Evolutionary conservation across 2,797 vertebrate genomes (phyloP).

Genomic region (Poeciliopsis turneri): DNA sequence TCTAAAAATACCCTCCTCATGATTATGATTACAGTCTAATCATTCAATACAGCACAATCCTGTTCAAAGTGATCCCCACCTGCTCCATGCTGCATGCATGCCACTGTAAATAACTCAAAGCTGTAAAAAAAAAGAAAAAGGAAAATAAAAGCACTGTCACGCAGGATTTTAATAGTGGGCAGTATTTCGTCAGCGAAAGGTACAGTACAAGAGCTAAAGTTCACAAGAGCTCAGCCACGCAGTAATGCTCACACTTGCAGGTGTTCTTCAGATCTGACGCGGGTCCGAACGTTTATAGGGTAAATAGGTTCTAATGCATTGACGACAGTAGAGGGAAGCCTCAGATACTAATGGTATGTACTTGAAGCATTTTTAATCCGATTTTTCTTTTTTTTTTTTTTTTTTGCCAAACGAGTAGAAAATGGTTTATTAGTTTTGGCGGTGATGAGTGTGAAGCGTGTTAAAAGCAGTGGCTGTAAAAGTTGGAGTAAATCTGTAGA

Average conservation of each 20-base stretch:
- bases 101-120: not conserved
- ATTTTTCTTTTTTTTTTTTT: not conserved
- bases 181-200: constrained; percentile 22
- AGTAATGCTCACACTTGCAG: constrained; percentile 11
- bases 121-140: not conserved
- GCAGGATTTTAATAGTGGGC: not conserved
- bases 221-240: constrained; percentile 38
- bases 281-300: not conserved
- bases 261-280: constrained; percentile 18
- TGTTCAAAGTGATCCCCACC: not conserved
- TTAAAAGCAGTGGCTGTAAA: not conserved
- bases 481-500: not conserved
- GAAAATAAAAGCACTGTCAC: constrained; percentile 29
- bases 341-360: constrained; percentile 31
- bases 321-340: constrained; percentile 19
- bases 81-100: not conserved
- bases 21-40: not conserved
- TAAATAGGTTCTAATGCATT: not conserved
- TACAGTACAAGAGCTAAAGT: constrained; percentile 56
- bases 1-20: not conserved
- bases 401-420: not conserved
- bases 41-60: not conserved
- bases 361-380: not conserved
- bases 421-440: constrained; percentile 6
- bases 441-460: not conserved